Conservation (phyloP, 2,888 invertebrate genomes). For the Helobdella robusta region DNA sequence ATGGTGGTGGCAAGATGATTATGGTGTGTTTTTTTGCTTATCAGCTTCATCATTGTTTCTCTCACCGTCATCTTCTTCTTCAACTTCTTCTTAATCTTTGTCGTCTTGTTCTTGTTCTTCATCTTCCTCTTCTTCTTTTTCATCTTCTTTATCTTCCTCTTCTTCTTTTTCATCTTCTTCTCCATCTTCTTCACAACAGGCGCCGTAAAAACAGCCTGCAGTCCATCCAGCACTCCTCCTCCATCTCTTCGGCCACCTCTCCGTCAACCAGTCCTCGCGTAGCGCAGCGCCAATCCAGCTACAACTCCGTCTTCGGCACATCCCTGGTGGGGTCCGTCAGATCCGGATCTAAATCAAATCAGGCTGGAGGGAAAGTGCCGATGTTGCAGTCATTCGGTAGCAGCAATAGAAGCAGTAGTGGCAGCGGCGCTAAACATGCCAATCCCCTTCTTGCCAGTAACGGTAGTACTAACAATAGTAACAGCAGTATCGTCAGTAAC, state of each 20-base stretch:
- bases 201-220: constrained; percentile 34
- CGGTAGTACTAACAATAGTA: background rate
- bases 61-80: background rate
- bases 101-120: background rate
- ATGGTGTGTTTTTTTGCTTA: too few species aligned
- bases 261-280: constrained; percentile 29
- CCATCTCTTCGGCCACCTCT: constrained; percentile 19
- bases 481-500: constrained; percentile 6
- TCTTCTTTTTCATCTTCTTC: too few species aligned
- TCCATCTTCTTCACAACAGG: constrained; percentile 18
- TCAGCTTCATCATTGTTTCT: too few species aligned
- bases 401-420: background rate
- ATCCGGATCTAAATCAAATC: too few species aligned
- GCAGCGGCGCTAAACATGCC: background rate
- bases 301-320: constrained; percentile 7
- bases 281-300: constrained; percentile 20
- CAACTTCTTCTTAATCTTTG: background rate
- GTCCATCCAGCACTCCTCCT: constrained; percentile 13
- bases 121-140: too few species aligned
- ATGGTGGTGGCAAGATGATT: too few species aligned
- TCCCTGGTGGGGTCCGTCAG: too few species aligned
- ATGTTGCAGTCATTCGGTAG: too few species aligned
- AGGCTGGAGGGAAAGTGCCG: too few species aligned
- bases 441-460: constrained; percentile 2
- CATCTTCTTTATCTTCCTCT: too few species aligned